Evolutionary conservation across 2,888 invertebrate genomes (phyloP).

Genomic region (Pyrgus malvae): DNA sequence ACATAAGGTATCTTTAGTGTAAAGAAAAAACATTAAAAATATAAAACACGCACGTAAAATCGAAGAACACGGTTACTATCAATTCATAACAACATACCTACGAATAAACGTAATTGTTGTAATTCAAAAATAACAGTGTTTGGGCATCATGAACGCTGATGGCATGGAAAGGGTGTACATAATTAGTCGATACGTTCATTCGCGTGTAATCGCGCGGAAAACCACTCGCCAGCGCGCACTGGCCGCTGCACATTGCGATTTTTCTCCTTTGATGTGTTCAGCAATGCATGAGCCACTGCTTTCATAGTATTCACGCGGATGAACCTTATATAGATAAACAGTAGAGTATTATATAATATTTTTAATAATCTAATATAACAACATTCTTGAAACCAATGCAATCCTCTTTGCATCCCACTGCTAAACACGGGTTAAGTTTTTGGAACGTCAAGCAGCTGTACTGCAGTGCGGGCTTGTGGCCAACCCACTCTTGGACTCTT

Average conservation of each 20-base stretch:
- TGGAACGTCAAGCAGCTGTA: too few species aligned
- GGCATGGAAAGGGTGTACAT: conserved; percentile 33
- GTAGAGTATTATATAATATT: too few species aligned
- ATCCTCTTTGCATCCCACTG: too few species aligned
- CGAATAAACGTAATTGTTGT: neutral
- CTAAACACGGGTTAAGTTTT: too few species aligned
- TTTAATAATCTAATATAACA: too few species aligned
- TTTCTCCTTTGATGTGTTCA: conserved; percentile 82
- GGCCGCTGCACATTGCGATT: conserved; percentile 76
- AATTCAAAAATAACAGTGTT: neutral
- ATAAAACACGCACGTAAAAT: neutral
- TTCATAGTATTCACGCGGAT: conserved; percentile 39
- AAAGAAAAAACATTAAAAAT: too few species aligned
- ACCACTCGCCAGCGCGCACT: conserved; percentile 64
- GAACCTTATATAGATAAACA: conserved; percentile 36
- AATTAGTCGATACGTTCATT: conserved; percentile 70
- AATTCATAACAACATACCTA: too few species aligned
- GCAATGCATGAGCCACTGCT: conserved; percentile 72
- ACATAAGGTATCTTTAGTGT: too few species aligned
- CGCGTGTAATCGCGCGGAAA: conserved; percentile 74
- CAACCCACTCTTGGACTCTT: too few species aligned
- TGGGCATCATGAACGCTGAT: neutral
- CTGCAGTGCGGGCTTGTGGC: too few species aligned
- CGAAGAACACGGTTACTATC: neutral
- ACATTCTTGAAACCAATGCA: too few species aligned